A percentile compares a stretch with the other conserved stretches of the same genome.
Conservation (phyloP, 1,140 invertebrate species). For the Pachypeltis micranthus region DNA sequence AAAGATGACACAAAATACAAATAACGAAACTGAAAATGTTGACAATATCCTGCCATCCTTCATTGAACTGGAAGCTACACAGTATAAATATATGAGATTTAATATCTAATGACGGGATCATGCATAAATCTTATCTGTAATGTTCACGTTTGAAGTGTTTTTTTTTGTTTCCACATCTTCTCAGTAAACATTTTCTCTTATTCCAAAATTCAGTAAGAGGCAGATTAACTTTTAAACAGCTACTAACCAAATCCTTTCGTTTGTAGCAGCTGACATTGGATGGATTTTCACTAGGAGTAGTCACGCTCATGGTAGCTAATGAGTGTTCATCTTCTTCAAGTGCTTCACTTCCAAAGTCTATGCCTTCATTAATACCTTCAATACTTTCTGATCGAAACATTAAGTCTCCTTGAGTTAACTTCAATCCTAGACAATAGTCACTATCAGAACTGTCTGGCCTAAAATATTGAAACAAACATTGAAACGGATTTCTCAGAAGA, state of each 20-base stretch:
- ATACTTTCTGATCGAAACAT: conserved; percentile 42
- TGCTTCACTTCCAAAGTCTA: conserved; percentile 75
- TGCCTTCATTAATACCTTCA: conserved; percentile 28
- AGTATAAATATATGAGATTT: no score
- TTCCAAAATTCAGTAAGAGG: background rate
- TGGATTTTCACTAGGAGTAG: conserved; percentile 67
- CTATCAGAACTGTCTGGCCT: conserved; percentile 57
- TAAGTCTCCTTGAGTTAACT: conserved; percentile 46
- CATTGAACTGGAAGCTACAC: no score
- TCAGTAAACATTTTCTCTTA: no score
- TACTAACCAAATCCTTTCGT: conserved; percentile 57
- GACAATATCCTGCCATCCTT: background rate
- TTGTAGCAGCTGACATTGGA: conserved; percentile 66
- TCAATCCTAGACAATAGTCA: conserved; percentile 58
- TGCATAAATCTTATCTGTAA: no score
- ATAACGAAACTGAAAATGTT: background rate
- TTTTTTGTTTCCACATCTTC: no score
- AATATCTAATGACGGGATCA: no score
- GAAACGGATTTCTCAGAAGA: no score
- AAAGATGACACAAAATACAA: background rate
- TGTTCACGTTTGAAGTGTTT: no score
- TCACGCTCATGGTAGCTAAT: conserved; percentile 38
- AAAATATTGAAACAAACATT: conserved; percentile 9
- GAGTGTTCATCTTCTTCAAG: conserved; percentile 50
- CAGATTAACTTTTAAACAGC: background rate